These are phyloP conservation scores for Metopolophium dirhodum DNA, from an alignment of 1,140 invertebrate species.

Conservation along the genomic window DNA sequence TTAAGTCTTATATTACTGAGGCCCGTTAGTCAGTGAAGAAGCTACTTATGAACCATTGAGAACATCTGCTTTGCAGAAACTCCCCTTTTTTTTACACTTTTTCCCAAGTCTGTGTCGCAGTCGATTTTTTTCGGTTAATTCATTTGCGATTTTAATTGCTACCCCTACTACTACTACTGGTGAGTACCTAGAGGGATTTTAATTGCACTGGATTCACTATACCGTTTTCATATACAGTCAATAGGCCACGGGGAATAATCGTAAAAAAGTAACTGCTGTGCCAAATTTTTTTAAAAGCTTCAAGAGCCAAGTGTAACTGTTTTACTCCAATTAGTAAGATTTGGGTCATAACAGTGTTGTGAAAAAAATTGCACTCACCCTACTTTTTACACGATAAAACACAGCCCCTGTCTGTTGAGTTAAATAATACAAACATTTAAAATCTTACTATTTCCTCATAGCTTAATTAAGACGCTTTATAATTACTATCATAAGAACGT, in stretches of 20 bases:
- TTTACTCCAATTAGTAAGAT: constrained; percentile 32
- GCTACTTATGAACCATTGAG: constrained; percentile 23
- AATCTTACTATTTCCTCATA: background rate
- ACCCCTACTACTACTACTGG: background rate
- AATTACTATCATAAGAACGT: background rate
- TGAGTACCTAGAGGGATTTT: constrained; percentile 31
- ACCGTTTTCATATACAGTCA: background rate
- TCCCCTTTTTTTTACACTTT: background rate
- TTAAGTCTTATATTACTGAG: background rate
- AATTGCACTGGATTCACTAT: constrained; percentile 10
- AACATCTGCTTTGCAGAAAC: constrained; percentile 28
- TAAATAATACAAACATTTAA: background rate
- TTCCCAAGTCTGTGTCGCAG: background rate
- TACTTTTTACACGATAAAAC: background rate
- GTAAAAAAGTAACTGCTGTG: constrained; percentile 34
- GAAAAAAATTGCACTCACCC: background rate
- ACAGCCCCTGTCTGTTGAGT: background rate
- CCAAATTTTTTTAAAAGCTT: constrained; percentile 18
- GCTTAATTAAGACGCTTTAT: constrained; percentile 9
- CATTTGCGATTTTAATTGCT: constrained; percentile 27
- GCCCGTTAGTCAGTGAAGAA: background rate
- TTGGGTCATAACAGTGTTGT: background rate
- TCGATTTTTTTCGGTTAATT: constrained; percentile 2
- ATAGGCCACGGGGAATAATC: constrained; percentile 8
- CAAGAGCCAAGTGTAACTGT: background rate